These are phyloP conservation scores for Denticeps clupeoides DNA, from an alignment of 2,797 vertebrate species.

Conservation along the genomic window DNA sequence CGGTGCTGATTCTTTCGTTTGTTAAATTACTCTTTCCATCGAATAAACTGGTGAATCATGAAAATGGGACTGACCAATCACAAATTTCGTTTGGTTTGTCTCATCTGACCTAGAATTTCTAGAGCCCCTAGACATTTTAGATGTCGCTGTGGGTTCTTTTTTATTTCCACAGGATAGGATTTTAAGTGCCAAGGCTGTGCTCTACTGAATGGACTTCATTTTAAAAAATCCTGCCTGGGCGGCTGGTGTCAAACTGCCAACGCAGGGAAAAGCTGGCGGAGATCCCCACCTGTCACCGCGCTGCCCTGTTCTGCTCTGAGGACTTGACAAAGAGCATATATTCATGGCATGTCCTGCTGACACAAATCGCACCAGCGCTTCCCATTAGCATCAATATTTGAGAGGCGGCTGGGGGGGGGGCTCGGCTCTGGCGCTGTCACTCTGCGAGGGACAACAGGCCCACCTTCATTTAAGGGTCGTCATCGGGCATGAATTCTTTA, in stretches of 20 bases:
- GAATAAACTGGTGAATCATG: too few species aligned
- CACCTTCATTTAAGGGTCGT: conserved; percentile 18
- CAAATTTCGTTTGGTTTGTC: too few species aligned
- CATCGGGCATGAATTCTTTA: conserved; percentile 21
- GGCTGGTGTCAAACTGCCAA: neutral
- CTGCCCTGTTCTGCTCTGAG: conserved; percentile 6
- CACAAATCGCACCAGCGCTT: conserved; percentile 23
- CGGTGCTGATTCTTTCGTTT: too few species aligned
- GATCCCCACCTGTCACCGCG: conserved; percentile 16
- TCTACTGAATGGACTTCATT: too few species aligned
- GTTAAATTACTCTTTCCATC: too few species aligned
- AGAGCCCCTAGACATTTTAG: too few species aligned
- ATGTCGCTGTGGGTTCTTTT: too few species aligned
- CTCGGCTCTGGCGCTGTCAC: conserved; percentile 4
- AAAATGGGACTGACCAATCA: too few species aligned
- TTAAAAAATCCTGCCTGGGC: too few species aligned
- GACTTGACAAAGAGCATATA: conserved; percentile 16
- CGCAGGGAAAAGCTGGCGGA: neutral
- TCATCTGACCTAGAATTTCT: too few species aligned
- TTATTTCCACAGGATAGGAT: too few species aligned
- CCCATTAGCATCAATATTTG: conserved; percentile 32
- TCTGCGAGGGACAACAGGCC: conserved; percentile 12
- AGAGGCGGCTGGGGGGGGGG: conserved; percentile 10
- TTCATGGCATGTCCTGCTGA: conserved; percentile 21
- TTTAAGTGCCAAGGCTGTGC: too few species aligned